Evolutionary conservation across 2,797 vertebrate genomes (phyloP), one percentile per base, ranked within the genome.

Genomic region (Oophaga sylvatica): DNA sequence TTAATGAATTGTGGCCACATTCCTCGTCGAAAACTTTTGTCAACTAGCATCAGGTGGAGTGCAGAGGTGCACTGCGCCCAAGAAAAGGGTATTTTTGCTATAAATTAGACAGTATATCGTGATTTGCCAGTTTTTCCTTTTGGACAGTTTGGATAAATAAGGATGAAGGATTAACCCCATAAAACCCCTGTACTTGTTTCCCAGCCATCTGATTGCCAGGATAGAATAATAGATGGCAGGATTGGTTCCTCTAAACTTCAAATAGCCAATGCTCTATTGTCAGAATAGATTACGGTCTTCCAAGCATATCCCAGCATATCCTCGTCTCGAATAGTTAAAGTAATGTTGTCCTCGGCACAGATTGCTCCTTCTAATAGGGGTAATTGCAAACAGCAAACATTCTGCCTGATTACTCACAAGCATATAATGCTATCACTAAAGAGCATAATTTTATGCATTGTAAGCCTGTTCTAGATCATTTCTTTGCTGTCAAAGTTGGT

Each of bases 331-430:
- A 20, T 63, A 77, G 83, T 94, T 92, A 93, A 90, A 87, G 92
- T 90, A 90, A 94, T 92, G 91, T 87, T 92, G 88, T 92, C 92
- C 92, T 91, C 91, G 81, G 90, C 90, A 90, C 91, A 91, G 87
- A 92, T 90, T 90, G 93, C 91, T 91, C 48, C 87, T 76, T 90
- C 93, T 95, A 94, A 95, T 93, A 90, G 92, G 92, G 90, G 91
- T 94, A 94, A 95, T 93, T 94, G 93, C 89, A 92, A 91, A 86
- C 92, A 93, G 92, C 77, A 20, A 87, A 91, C 93, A 93, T 93
- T 93, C 93, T 85, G 89, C 19, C 0, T 81, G 90, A 93, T 94
- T 93, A 95, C 91, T 93, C 94, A 94, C 92, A 92, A 80, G 91
- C 87, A 90, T 90, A 91, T 94, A 93, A 94, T 93, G 90, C 92